Evolutionary conservation across 2,888 invertebrate genomes (phyloP).

Genomic region (Tanypteryx hageni): DNA sequence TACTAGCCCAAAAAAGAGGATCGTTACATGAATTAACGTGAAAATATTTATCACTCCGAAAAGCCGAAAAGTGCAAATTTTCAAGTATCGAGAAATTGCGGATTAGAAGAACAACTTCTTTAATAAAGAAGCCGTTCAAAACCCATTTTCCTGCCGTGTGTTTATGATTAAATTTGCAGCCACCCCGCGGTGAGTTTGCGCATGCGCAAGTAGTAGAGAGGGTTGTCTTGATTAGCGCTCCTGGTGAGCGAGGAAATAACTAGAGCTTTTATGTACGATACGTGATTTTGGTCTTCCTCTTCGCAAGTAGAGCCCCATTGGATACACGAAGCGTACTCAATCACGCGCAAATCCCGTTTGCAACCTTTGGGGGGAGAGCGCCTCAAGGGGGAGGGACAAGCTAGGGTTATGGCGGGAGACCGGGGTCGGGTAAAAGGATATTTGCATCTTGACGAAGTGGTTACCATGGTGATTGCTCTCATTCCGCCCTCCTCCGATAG

Average conservation of each 20-base stretch:
- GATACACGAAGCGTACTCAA: neutral
- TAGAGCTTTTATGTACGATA: neutral
- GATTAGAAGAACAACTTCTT: no score
- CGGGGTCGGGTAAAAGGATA: neutral
- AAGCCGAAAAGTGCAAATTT: no score
- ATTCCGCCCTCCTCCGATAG: neutral
- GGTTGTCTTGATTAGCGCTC: neutral
- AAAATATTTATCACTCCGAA: no score
- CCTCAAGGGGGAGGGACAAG: no score
- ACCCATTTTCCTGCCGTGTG: neutral
- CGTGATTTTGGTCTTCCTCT: neutral
- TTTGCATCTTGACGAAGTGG: constrained; percentile 8
- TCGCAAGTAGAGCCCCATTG: neutral
- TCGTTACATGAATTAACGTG: no score
- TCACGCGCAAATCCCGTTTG: neutral
- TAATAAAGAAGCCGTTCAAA: neutral
- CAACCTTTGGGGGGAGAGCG: neutral
- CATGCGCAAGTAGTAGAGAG: neutral
- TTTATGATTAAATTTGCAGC: neutral
- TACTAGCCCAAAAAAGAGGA: no score
- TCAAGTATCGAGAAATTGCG: no score
- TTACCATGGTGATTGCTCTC: neutral
- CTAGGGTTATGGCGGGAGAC: no score
- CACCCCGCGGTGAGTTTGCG: neutral
- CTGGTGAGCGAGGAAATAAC: neutral